Percentiles rank a stretch among this genome's conserved stretches.
phyloP scores from a whole-genome alignment of 2,113 vertebrate genomes.

The Tauraco erythrolophus region DNA sequence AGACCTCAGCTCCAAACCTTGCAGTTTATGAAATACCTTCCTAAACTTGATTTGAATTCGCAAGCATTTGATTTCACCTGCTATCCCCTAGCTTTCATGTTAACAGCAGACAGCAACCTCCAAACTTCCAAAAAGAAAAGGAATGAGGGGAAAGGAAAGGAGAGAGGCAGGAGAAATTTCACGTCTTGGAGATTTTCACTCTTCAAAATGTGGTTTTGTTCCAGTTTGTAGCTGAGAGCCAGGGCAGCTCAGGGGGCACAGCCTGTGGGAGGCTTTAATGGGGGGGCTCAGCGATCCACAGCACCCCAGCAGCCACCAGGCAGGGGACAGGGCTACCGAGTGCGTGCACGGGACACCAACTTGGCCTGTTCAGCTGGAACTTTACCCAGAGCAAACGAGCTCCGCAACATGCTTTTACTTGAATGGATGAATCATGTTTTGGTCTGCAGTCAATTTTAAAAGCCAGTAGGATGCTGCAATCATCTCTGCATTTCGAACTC shows the following conservation, averaged over 20 bases:
- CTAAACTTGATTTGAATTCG: background rate
- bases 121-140: background rate
- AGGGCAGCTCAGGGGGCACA: background rate
- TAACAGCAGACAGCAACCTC: background rate
- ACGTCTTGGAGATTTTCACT: background rate
- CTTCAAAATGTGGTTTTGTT: background rate
- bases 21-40: background rate
- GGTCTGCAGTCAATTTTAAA: conserved; percentile 14
- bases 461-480: conserved; percentile 15
- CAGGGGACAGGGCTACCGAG: background rate
- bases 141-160: background rate
- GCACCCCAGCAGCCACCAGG: background rate
- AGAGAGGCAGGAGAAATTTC: background rate
- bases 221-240: background rate
- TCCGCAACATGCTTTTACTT: background rate
- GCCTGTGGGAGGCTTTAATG: background rate
- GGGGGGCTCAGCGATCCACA: background rate
- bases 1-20: background rate
- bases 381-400: background rate
- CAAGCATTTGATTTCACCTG: background rate
- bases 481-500: background rate
- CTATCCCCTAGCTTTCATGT: background rate
- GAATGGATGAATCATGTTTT: conserved; percentile 16
- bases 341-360: fast-evolving
- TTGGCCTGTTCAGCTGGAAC: background rate